phyloP scores from a whole-genome alignment of 2,888 invertebrate species.

The Cataglyphis livida region DNA sequence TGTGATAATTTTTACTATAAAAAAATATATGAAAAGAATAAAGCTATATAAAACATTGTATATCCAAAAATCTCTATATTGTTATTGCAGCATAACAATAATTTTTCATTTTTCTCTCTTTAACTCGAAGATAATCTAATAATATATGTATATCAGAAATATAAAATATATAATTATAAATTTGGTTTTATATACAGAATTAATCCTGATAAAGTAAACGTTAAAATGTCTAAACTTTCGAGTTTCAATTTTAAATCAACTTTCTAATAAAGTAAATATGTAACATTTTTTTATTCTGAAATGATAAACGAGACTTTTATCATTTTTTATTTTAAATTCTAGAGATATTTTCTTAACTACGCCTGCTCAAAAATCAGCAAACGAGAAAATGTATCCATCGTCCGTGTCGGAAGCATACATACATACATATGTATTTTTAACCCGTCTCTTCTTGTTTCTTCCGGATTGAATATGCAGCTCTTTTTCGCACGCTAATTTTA shows the following conservation, averaged over 20 bases:
- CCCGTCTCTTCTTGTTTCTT: slow-evolving; percentile 1
- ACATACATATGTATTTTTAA: neutral
- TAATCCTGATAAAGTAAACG: slow-evolving; percentile 1
- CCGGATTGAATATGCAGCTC: neutral
- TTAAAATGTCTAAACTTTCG: neutral
- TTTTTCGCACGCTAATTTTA: slow-evolving; percentile 28
- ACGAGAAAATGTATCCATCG: neutral
- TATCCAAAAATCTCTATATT: neutral
- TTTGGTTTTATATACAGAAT: neutral
- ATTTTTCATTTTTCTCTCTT: neutral
- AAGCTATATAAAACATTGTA: neutral
- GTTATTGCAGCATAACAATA: neutral
- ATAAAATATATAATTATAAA: slow-evolving; percentile 14
- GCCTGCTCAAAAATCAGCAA: neutral
- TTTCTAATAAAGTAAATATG: slow-evolving; percentile 10
- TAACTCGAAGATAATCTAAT: neutral
- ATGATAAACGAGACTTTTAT: neutral
- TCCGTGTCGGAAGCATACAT: neutral
- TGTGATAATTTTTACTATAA: neutral
- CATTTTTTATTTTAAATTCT: neutral
- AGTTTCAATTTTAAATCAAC: slow-evolving; percentile 1
- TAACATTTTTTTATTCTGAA: neutral
- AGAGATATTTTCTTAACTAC: neutral
- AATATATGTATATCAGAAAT: neutral
- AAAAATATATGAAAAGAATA: neutral